Evolutionary conservation across 2,113 vertebrate genomes (phyloP).

Genomic region (Zosterops pallidus): DNA sequence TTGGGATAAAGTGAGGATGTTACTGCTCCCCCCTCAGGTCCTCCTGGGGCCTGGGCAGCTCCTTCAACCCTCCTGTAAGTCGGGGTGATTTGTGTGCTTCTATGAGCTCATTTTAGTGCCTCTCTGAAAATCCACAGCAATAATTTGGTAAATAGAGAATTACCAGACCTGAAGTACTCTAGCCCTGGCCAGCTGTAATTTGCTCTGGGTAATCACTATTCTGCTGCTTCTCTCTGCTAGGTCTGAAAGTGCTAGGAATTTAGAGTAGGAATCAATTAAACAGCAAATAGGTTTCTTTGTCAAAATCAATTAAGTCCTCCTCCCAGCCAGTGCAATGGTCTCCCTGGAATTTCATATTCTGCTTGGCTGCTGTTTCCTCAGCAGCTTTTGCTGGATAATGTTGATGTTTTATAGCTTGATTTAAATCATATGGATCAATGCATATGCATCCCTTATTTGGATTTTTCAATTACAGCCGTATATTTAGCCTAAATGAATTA

Average conservation of each 20-base stretch:
- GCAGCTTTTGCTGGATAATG: constrained; percentile 50
- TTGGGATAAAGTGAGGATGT: neutral
- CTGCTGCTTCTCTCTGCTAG: constrained; percentile 48
- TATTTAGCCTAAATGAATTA: constrained; percentile 67
- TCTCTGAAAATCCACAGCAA: constrained; percentile 11
- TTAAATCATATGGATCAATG: constrained; percentile 66
- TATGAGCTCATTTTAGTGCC: neutral
- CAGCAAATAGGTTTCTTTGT: constrained; percentile 80
- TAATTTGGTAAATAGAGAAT: constrained; percentile 46
- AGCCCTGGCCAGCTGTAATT: constrained; percentile 26
- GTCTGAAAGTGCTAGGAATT: constrained; percentile 66
- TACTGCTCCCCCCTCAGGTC: neutral
- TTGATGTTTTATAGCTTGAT: constrained; percentile 58
- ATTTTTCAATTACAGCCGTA: constrained; percentile 55
- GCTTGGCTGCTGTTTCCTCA: constrained; percentile 45
- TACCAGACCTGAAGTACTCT: neutral
- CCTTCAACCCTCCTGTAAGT: neutral
- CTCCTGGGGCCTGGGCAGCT: neutral
- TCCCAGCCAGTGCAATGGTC: constrained; percentile 18
- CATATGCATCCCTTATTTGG: constrained; percentile 59
- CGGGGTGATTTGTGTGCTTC: neutral
- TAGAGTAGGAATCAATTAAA: constrained; percentile 79
- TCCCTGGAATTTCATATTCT: constrained; percentile 57
- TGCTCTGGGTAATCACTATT: constrained; percentile 63
- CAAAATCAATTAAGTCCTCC: constrained; percentile 67